A percentile compares a stretch with the other conserved stretches of the same genome.
These are phyloP conservation scores for Neoascia interrupta DNA, from an alignment of 2,888 invertebrate genomes.

Conservation along the genomic window DNA sequence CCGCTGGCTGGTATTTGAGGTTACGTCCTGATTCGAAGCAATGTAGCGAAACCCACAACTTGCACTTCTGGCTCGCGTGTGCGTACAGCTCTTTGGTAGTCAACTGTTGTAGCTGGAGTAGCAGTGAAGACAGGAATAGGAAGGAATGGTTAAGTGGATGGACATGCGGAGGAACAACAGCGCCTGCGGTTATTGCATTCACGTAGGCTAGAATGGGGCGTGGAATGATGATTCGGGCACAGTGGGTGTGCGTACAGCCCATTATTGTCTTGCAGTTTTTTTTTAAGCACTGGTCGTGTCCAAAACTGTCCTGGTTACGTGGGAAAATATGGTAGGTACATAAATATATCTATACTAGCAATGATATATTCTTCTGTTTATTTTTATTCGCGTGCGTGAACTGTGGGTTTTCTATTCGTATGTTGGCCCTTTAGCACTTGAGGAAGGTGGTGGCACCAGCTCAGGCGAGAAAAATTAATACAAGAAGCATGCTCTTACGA, in stretches of 20 bases:
- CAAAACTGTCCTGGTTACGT: no score
- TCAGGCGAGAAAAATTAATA: no score
- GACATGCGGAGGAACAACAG: constrained; percentile 6
- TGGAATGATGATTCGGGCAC: constrained; percentile 40
- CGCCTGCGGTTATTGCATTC: constrained; percentile 19
- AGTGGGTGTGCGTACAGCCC: constrained; percentile 20
- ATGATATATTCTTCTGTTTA: no score
- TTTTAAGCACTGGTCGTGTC: no score
- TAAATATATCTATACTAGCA: constrained; percentile 1
- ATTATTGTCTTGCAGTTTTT: no score
- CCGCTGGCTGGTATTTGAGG: constrained; percentile 11
- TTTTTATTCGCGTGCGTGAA: no score
- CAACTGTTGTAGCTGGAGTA: background rate
- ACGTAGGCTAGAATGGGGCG: constrained; percentile 35
- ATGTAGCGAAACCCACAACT: constrained; percentile 10
- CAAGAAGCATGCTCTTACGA: no score
- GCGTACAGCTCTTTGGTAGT: background rate
- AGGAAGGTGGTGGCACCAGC: no score
- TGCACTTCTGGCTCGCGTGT: constrained; percentile 3
- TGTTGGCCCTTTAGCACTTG: no score
- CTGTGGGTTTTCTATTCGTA: no score
- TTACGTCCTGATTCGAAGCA: constrained; percentile 16
- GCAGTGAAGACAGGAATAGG: no score
- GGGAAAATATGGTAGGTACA: no score
- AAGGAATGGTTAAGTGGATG: background rate